These are phyloP conservation scores for Lophura nycthemera DNA, from an alignment of 2,113 vertebrate species.

Conservation along the genomic window DNA sequence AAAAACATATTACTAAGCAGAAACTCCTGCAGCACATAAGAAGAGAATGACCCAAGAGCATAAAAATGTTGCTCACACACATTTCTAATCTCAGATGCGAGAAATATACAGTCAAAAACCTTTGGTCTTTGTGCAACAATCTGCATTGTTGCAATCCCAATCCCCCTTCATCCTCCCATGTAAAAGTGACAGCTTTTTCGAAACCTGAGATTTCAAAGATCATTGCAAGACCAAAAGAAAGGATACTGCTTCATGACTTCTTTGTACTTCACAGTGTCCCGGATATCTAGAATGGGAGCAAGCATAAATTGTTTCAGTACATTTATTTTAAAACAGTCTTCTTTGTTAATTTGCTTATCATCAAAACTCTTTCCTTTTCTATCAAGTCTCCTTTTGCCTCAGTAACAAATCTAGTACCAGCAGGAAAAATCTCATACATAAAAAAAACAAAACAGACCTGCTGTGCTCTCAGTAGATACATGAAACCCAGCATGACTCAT, in stretches of 20 bases:
- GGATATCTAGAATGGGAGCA: slow-evolving; percentile 83
- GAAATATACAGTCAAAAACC: not conserved
- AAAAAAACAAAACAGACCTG: not conserved
- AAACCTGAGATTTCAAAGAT: not conserved
- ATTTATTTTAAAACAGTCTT: not conserved
- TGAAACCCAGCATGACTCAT: rapidly evolving
- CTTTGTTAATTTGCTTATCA: not conserved
- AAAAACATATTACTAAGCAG: not conserved
- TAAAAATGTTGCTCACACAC: not conserved
- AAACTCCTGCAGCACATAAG: not conserved
- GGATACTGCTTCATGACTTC: slow-evolving; percentile 99
- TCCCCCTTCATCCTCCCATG: rapidly evolving
- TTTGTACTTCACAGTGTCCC: slow-evolving; percentile 98
- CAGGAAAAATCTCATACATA: not conserved
- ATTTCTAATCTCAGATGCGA: not conserved
- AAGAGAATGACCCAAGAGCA: not conserved
- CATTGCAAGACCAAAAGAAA: slow-evolving; percentile 38
- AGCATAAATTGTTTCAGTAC: not conserved
- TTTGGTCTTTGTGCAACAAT: rapidly evolving
- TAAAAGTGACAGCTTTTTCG: not conserved
- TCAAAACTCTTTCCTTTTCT: not conserved
- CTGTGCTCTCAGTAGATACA: not conserved
- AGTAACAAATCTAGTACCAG: not conserved
- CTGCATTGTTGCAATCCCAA: not conserved
- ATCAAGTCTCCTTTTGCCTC: not conserved